These are phyloP conservation scores for Dynastes grantii DNA, from an alignment of 2,888 invertebrate genomes.

Conservation along the genomic window DNA sequence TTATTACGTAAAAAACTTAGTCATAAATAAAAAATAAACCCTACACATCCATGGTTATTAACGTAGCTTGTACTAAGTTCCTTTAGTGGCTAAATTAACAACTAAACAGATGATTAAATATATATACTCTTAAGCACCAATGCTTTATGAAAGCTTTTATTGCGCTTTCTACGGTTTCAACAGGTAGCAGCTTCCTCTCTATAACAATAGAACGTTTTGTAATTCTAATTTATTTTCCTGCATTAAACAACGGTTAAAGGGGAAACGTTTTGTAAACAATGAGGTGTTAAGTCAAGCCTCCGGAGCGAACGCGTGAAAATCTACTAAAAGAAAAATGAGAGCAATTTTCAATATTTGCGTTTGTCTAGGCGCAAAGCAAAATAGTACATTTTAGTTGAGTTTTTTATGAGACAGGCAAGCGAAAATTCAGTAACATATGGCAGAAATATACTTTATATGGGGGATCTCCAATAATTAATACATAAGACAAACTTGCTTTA, in stretches of 20 bases:
- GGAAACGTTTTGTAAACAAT: constrained; percentile 15
- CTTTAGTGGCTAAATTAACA: background rate
- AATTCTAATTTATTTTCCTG: background rate
- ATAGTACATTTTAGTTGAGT: no score
- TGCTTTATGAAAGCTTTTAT: background rate
- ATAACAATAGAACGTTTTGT: background rate
- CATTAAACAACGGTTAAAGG: constrained; percentile 20
- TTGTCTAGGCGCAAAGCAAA: background rate
- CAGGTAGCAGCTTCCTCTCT: constrained; percentile 2
- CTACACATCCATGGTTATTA: no score
- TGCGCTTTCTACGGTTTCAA: background rate
- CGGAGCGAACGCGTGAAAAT: background rate
- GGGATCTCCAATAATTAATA: no score
- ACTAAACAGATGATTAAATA: background rate
- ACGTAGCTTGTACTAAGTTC: no score
- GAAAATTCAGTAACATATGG: no score
- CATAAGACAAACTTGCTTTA: no score
- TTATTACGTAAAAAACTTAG: no score
- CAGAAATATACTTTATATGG: no score
- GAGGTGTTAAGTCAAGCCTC: constrained; percentile 8
- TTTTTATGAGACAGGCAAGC: no score
- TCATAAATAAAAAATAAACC: no score
- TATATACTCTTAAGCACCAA: background rate
- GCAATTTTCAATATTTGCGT: background rate
- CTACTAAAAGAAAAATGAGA: constrained; percentile 5